Base-by-base conservation (phyloP, 2,113 vertebrate species). In the Sylvilagus bachmani region DNA sequence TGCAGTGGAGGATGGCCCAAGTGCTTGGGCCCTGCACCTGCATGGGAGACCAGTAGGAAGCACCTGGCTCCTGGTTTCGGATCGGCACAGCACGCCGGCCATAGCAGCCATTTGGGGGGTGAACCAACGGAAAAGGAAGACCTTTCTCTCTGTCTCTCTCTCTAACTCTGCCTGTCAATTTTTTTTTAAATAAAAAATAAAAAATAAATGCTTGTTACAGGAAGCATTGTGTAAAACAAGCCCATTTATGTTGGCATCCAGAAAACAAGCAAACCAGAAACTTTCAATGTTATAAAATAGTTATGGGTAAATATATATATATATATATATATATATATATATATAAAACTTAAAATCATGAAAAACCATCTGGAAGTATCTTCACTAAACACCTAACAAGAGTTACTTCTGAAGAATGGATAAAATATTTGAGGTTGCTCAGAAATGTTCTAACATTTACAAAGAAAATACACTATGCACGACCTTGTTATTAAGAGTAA, bases 401-500 rank as follows among this genome's bases (percentile, higher is more conserved):
- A 83, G 1, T 93, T 94, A 89, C 17, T 33, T 89, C 29, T 78
- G 9, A 90, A 69, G 51, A 90, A 73, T 8, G 19, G 5, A 49
- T 51, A 2, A 4, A 4, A 67, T 69, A 77, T 4, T 27, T 94
- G 64, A 83, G 1, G 4, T 87, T 81, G 24, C 5, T 69, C 49
- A 78, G 44, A 95, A 80, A 67, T 90, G 67, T 0, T 14, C 0
- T 58, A 88, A 82, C 31, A 78, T 58, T 69, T 85, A 85, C 10
- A 69, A 69, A 74, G 22, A 33, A 94, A 92, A 90, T 69, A 83
- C 86, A 87, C 69, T 2, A 51, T 36, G 5, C 19, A 55, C 86
- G 62, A 74, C 1, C 14, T 78, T 73, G 1, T 29, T 92, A 88
- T 87, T 92, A 71, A 95, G 81, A 91, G 38, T 78, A 85, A 92